These are phyloP conservation scores for Ciconia boyciana DNA, from an alignment of 2,113 vertebrate species.

Conservation along the genomic window DNA sequence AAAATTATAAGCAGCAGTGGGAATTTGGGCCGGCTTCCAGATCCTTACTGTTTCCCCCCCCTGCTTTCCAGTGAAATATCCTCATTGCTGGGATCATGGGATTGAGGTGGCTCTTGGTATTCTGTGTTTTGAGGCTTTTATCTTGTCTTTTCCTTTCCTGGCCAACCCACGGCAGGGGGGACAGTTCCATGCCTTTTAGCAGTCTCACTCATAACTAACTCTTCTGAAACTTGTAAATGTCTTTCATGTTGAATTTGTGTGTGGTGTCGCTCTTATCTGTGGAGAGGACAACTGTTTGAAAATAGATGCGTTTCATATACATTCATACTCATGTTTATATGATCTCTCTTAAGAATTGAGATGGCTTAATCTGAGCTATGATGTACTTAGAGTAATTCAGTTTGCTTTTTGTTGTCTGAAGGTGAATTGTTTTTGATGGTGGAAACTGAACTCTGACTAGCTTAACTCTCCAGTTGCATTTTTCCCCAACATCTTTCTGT, in stretches of 20 bases:
- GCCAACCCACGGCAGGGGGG: neutral
- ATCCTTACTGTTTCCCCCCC: neutral
- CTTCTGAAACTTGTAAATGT: neutral
- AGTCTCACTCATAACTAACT: neutral
- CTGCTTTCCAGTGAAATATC: neutral
- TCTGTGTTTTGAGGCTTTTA: neutral
- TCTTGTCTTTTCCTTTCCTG: neutral
- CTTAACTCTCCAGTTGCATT: neutral
- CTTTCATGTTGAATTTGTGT: neutral
- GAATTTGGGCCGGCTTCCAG: neutral
- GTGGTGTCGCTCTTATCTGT: neutral
- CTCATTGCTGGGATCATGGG: neutral
- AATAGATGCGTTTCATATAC: neutral
- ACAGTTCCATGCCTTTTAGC: neutral
- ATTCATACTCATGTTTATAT: neutral
- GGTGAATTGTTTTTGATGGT: neutral
- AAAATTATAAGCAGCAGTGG: neutral
- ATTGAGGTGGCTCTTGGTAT: neutral
- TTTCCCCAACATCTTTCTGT: fast-evolving
- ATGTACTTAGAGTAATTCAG: neutral
- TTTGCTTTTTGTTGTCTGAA: neutral
- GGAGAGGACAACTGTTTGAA: neutral
- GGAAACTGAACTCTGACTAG: neutral
- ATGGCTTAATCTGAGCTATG: neutral
- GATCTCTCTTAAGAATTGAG: neutral